These are phyloP conservation scores for Nematolebias whitei DNA, from an alignment of 2,113 vertebrate genomes.

Conservation along the genomic window DNA sequence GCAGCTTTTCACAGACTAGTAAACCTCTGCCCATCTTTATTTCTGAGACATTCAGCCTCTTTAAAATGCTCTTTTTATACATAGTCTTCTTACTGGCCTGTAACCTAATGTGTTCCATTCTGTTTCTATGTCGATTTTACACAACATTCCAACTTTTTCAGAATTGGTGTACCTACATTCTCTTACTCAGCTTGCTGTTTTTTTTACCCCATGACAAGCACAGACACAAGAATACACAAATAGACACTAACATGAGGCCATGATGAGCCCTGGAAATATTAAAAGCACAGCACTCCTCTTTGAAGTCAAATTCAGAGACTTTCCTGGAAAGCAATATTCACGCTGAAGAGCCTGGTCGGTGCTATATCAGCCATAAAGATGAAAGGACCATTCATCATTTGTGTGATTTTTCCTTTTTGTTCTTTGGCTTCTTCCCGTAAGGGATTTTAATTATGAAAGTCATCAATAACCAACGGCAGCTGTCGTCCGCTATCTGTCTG, in stretches of 20 bases:
- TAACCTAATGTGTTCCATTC: too few species aligned
- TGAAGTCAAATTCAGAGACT: slow-evolving; percentile 64
- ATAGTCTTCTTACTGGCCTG: too few species aligned
- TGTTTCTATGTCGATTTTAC: too few species aligned
- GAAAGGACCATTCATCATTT: slow-evolving; percentile 77
- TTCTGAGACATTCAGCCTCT: too few species aligned
- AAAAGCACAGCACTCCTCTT: slow-evolving; percentile 55
- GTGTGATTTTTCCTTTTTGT: slow-evolving; percentile 77
- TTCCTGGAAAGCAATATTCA: slow-evolving; percentile 62
- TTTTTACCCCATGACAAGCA: slow-evolving; percentile 22
- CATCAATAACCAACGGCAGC: slow-evolving; percentile 82
- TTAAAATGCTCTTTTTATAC: too few species aligned
- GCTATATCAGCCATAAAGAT: slow-evolving; percentile 69
- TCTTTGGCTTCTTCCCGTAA: slow-evolving; percentile 68
- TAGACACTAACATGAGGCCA: slow-evolving; percentile 16
- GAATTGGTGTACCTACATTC: neutral
- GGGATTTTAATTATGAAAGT: slow-evolving; percentile 81
- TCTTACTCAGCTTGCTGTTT: neutral
- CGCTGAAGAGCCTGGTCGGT: slow-evolving; percentile 49
- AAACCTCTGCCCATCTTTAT: too few species aligned
- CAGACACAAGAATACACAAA: slow-evolving; percentile 1
- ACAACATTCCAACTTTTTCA: too few species aligned
- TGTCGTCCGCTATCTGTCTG: slow-evolving; percentile 78
- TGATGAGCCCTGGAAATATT: slow-evolving; percentile 45
- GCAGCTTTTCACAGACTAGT: too few species aligned